These are phyloP conservation scores for Neomonachus schauinslandi DNA, from an alignment of 2,113 vertebrate species.

Conservation along the genomic window DNA sequence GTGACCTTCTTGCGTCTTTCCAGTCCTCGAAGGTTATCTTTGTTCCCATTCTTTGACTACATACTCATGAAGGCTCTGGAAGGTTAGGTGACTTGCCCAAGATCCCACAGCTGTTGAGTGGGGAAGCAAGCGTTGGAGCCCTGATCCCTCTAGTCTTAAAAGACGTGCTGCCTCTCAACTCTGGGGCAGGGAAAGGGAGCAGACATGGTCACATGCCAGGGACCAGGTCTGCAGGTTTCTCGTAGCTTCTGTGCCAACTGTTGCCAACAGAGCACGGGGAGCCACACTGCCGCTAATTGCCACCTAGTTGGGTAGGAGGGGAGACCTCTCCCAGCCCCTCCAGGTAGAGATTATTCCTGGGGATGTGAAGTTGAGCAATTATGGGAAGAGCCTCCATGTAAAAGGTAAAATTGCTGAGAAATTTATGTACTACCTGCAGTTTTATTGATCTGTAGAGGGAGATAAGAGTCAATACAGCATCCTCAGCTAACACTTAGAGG, in stretches of 20 bases:
- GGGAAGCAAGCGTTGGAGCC: background rate
- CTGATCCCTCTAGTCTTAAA: background rate
- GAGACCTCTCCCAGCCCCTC: background rate
- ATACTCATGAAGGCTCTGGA: background rate
- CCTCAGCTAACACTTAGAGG: slow-evolving; percentile 72
- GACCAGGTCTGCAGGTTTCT: background rate
- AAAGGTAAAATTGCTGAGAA: slow-evolving; percentile 81
- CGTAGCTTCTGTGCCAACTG: background rate
- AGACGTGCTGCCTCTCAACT: background rate
- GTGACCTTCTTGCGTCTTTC: background rate
- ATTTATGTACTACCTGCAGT: slow-evolving; percentile 79
- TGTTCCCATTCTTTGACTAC: background rate
- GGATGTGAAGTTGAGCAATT: slow-evolving; percentile 72
- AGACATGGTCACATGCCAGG: background rate
- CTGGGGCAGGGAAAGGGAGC: background rate
- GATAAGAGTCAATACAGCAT: slow-evolving; percentile 78
- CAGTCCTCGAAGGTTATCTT: background rate
- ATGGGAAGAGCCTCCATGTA: slow-evolving; percentile 68
- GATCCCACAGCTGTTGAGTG: background rate
- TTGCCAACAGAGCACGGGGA: background rate
- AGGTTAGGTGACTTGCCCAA: background rate
- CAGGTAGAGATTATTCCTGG: slow-evolving; percentile 71
- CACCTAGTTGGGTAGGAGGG: slow-evolving; percentile 41
- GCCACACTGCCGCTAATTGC: slow-evolving; percentile 43
- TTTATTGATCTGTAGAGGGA: slow-evolving; percentile 81